phyloP scores from a whole-genome alignment of 2,113 vertebrate species.

The Panthera uncia region DNA sequence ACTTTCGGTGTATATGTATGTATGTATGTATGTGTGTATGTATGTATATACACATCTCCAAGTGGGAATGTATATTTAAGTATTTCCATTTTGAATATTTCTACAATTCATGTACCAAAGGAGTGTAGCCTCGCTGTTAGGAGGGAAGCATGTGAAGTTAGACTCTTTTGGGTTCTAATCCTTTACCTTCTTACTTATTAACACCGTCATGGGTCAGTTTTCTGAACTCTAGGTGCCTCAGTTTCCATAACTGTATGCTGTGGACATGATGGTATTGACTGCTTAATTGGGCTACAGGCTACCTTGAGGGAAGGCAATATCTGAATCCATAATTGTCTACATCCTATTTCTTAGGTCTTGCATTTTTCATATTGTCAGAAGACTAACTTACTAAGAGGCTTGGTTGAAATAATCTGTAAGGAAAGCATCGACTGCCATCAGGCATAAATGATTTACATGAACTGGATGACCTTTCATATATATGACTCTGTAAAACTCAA shows the following conservation, averaged over 20 bases:
- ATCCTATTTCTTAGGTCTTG: not conserved
- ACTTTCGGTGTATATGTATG: not conserved
- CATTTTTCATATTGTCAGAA: not conserved
- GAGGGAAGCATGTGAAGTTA: not conserved
- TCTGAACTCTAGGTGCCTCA: not conserved
- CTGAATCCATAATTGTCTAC: not conserved
- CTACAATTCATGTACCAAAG: not conserved
- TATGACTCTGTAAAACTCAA: conserved; percentile 57
- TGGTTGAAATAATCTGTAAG: not conserved
- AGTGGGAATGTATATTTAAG: not conserved
- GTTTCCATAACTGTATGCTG: not conserved
- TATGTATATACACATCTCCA: not conserved
- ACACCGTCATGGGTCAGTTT: rapidly evolving
- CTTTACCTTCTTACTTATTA: not conserved
- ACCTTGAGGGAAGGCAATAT: not conserved
- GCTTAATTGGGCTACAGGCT: not conserved
- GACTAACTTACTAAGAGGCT: not conserved
- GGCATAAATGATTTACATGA: conserved; percentile 15
- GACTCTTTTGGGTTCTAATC: not conserved
- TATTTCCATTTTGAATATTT: not conserved
- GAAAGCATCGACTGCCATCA: not conserved
- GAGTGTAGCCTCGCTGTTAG: not conserved
- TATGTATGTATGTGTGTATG: not conserved
- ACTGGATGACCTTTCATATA: conserved; percentile 44
- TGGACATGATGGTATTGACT: not conserved